Conservation (phyloP, 2,888 invertebrate genomes). For the Malachius bipustulatus region DNA sequence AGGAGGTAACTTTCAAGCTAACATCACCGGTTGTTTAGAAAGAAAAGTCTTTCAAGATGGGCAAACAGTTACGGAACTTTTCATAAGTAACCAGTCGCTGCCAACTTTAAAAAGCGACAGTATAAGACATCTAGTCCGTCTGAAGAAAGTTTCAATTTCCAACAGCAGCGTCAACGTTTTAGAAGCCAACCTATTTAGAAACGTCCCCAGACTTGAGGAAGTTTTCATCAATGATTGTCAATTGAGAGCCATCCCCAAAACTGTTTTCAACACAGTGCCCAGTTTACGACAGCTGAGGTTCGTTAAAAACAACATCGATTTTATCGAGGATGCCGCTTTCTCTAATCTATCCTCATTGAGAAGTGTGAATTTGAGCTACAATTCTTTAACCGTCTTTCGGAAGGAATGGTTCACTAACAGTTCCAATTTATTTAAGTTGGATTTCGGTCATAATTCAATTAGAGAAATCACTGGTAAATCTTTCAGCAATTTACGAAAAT, state of each 20-base stretch:
- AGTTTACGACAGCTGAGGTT: constrained; percentile 17
- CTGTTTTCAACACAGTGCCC: constrained; percentile 9
- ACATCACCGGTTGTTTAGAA: too few species aligned
- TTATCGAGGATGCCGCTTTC: constrained; percentile 18
- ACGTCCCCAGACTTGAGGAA: constrained; percentile 6
- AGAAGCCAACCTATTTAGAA: too few species aligned
- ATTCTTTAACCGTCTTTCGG: constrained; percentile 19
- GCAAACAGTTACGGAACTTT: too few species aligned
- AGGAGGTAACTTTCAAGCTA: too few species aligned
- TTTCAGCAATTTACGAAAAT: constrained; percentile 17
- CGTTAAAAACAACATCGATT: constrained; percentile 18
- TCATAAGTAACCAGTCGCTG: too few species aligned
- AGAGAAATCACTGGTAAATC: constrained; percentile 16
- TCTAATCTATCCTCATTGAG: constrained; percentile 16
- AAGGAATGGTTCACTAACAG: constrained; percentile 21
- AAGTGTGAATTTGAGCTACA: constrained; percentile 14
- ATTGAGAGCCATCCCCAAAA: constrained; percentile 1
- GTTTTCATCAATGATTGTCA: constrained; percentile 4
- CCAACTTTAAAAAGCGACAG: too few species aligned
- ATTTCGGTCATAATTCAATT: constrained; percentile 20
- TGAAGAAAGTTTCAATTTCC: too few species aligned
- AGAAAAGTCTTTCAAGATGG: too few species aligned
- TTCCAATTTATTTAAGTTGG: constrained; percentile 17
- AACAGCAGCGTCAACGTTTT: too few species aligned
- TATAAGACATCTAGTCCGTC: too few species aligned